Evolutionary conservation across 2,797 vertebrate species (phyloP).

Genomic region (Coluber constrictor): DNA sequence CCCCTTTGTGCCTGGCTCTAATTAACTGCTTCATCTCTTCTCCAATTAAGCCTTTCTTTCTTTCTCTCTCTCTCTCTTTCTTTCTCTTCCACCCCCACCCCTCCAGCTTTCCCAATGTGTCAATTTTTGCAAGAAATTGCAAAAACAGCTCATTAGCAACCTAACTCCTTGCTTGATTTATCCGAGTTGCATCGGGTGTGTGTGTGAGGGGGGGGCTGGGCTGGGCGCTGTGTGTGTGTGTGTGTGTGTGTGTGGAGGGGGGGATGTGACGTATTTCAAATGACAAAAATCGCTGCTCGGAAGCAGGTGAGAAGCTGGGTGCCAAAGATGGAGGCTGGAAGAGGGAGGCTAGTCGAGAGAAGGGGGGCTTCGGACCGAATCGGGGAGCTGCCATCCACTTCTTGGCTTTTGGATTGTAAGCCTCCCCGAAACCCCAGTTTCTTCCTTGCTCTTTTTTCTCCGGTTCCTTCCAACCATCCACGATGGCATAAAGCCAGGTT

Average conservation of each 20-base stretch:
- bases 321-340: neutral
- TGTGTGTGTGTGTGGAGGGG: no score
- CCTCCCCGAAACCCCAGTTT: neutral
- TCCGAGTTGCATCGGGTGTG: neutral
- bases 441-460: neutral
- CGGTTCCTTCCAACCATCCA: neutral
- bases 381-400: no score
- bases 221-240: no score
- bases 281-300: neutral
- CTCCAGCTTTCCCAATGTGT: neutral
- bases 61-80: neutral
- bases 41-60: neutral
- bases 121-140: slow-evolving; percentile 31
- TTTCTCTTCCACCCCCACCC: neutral
- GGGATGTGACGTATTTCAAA: slow-evolving; percentile 8
- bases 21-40: slow-evolving; percentile 30
- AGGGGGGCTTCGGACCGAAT: neutral
- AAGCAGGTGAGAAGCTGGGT: slow-evolving; percentile 1
- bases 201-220: no score
- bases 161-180: neutral
- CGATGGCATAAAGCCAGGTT: neutral
- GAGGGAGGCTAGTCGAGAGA: neutral
- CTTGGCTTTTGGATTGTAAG: no score
- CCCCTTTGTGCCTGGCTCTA: neutral
- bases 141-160: slow-evolving; percentile 33